These are phyloP conservation scores for Syndactyla subalaris DNA, from an alignment of 2,797 vertebrate genomes.

Conservation along the genomic window DNA sequence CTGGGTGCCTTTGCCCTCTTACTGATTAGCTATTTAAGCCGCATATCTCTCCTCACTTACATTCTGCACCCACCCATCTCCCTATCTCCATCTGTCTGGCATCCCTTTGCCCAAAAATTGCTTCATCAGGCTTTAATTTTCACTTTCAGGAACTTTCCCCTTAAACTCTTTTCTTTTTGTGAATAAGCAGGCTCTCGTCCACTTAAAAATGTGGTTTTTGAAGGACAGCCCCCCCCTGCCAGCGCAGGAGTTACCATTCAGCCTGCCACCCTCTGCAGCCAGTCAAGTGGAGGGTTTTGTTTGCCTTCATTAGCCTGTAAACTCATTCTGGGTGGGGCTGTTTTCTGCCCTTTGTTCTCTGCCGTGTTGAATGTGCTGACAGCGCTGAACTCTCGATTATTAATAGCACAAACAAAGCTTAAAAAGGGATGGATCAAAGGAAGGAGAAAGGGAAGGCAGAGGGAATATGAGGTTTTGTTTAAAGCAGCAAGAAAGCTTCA, in stretches of 20 bases:
- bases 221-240: not conserved
- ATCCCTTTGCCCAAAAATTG: slow-evolving; percentile 24
- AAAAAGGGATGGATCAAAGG: slow-evolving; percentile 53
- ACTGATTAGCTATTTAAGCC: slow-evolving; percentile 61
- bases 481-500: slow-evolving; percentile 26
- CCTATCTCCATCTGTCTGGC: slow-evolving; percentile 51
- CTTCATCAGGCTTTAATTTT: slow-evolving; percentile 34
- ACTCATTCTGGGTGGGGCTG: slow-evolving; percentile 63
- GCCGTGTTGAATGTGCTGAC: slow-evolving; percentile 62
- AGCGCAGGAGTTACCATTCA: slow-evolving; percentile 12
- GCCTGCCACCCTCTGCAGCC: not conserved
- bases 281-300: slow-evolving; percentile 54
- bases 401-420: slow-evolving; percentile 65
- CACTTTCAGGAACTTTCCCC: slow-evolving; percentile 40
- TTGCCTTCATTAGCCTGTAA: slow-evolving; percentile 68
- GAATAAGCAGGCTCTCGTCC: not conserved
- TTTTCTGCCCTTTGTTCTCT: slow-evolving; percentile 68
- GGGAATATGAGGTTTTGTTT: slow-evolving; percentile 47
- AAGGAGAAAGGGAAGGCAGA: slow-evolving; percentile 46
- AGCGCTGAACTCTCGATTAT: slow-evolving; percentile 49
- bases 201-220: not conserved
- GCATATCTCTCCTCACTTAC: slow-evolving; percentile 26
- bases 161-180: not conserved
- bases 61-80: slow-evolving; percentile 43
- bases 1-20: slow-evolving; percentile 59